Evolutionary conservation across 2,888 invertebrate species (phyloP), one percentile per base, ranked within the genome.

Genomic region (Coremacera marginata): DNA sequence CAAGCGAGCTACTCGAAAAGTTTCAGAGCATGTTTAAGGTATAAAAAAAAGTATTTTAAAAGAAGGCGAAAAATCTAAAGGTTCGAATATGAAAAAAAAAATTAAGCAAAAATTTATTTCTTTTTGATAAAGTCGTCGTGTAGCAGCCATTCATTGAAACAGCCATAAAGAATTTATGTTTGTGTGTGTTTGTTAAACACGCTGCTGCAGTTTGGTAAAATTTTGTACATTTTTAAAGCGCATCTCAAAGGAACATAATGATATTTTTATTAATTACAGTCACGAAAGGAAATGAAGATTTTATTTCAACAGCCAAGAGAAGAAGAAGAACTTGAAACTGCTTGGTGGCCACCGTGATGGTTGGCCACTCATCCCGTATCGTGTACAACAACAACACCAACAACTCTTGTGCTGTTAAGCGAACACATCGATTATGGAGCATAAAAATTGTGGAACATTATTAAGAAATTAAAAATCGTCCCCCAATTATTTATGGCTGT

Each of bases 241-340:
- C 7, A 44, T 22, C 70, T 27, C 22, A 14, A n/a, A 52, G 60
- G 25, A 70, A 70, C 70, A 52, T 71, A 71, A 78, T 65, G 63
- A 71, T 75, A 71, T 75, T 75, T 78, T 85, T 85, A 84, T 86
- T 86, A 86, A 86, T 86, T 86, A 86, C 86, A 87, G 87, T 87
- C 85, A 86, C 86, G 87, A 86, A 86, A 87, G 86, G 86, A 86
- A 84, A 85, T 85, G 85, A 84, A 84, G 84, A 84, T 84, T 85
- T 84, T 83, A 85, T 84, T 85, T 85, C 84, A 85, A 84, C 84
- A 83, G 85, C 25, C 49, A 19, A 14, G 5, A 25, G 31, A 31
- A 31, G 31, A 31, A 31, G 60, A 60, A 27, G 5, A 60, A 27
- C 55, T 22, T 27, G n/a, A 27, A 60, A 60, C 25, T 11, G 25